These are phyloP conservation scores for Hylia prasina DNA, from an alignment of 2,113 vertebrate genomes.

Conservation along the genomic window DNA sequence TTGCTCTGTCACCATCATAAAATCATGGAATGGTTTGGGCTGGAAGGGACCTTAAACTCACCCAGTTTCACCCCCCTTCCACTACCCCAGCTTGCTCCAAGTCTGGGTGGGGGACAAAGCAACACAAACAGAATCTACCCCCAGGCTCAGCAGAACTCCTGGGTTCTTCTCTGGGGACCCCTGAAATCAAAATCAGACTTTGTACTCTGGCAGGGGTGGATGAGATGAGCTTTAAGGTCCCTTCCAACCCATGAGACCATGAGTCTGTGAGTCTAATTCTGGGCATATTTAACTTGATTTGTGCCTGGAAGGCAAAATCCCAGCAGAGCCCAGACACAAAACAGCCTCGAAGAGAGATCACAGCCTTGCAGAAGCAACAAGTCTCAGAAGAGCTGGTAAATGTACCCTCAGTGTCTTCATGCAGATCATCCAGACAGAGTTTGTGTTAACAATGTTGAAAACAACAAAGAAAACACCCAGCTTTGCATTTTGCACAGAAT, in stretches of 20 bases:
- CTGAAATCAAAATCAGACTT: not conserved
- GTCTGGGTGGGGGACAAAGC: not conserved
- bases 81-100: not conserved
- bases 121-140: not conserved
- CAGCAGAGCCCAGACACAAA: not conserved
- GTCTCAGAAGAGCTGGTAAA: not conserved
- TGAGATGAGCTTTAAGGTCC: not conserved
- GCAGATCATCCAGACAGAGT: not conserved
- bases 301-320: not conserved
- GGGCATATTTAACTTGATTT: not conserved
- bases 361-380: not conserved
- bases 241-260: not conserved
- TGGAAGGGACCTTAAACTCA: not conserved
- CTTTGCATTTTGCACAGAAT: not conserved
- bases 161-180: not conserved
- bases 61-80: not conserved
- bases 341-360: not conserved
- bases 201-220: rapidly evolving
- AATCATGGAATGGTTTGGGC: not conserved
- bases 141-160: not conserved
- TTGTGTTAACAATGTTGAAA: rapidly evolving
- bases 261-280: not conserved
- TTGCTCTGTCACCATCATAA: not conserved
- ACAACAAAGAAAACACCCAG: not conserved
- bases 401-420: not conserved